Evolutionary conservation across 2,888 invertebrate genomes (phyloP).

Genomic region (Deilephila porcellus): DNA sequence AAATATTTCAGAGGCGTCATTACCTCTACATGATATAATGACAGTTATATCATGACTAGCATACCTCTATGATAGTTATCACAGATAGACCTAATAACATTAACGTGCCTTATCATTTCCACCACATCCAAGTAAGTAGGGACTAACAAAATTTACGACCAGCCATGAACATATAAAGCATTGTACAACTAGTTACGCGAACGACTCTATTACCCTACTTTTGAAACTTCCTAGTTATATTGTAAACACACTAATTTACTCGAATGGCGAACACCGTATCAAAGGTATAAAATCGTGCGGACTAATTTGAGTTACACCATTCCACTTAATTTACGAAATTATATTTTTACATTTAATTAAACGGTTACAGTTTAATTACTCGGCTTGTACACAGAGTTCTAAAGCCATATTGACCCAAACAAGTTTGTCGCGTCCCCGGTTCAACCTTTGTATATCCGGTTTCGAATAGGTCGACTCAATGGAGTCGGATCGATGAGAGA

Average conservation of each 20-base stretch:
- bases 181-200: constrained; percentile 17
- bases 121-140: constrained; percentile 22
- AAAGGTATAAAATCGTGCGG: not conserved
- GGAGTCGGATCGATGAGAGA: too few relatives aligned
- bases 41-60: too few relatives aligned
- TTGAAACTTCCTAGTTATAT: not conserved
- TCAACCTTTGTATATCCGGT: too few relatives aligned
- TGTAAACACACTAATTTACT: constrained; percentile 22
- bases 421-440: too few relatives aligned
- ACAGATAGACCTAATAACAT: constrained; percentile 15
- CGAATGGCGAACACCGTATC: not conserved
- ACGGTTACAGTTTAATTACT: too few relatives aligned
- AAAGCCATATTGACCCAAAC: too few relatives aligned
- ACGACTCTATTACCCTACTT: constrained; percentile 24
- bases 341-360: not conserved
- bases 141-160: constrained; percentile 26
- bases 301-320: not conserved
- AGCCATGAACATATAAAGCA: constrained; percentile 18
- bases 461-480: too few relatives aligned
- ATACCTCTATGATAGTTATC: not conserved
- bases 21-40: not conserved
- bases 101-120: constrained; percentile 16
- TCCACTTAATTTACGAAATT: not conserved
- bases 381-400: too few relatives aligned
- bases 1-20: not conserved